Base-by-base conservation (phyloP, 2,113 vertebrate species). In the Sinocyclocheilus grahami region DNA sequence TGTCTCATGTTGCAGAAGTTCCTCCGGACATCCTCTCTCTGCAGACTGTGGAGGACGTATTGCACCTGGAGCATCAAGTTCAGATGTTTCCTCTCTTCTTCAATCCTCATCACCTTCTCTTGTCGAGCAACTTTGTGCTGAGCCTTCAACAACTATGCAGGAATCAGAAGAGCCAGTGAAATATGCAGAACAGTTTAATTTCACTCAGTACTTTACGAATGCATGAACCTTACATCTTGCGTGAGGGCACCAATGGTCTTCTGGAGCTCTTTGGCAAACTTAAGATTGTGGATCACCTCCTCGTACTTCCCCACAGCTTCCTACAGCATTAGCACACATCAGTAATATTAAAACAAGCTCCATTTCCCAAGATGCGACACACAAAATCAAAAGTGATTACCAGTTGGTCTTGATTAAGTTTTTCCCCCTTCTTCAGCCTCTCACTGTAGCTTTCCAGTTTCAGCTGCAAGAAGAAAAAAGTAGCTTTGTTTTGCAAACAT, bases 201-300 rank as follows among this genome's bases (percentile, higher is more conserved):
- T 22, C n/a, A 24, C 30, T 0, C 48, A 30, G 2, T 10, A 4
- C 33, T 16, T 55, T 0, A 46, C 2, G 3, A 63, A 62, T 39
- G 3, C 5, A 24, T 24, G 18, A 48, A 63, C 92, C 97, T 98
- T 93, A 97, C 98, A 80, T 95, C 97, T 93, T 97, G 96, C 87
- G 96, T 97, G 87, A 99, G 93, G 55, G 90, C 90, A 78, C 96
- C 95, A 91, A 99, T 95, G 69, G 96, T 97, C 93, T 96, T 97
- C 90, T 97, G 96, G 88, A 99, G 95, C n/a, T 99, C 98, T 93
- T 93, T 96, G 62, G 97, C 97, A 93, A 99, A 98, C 9, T 94
- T 94, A 89, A 99, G 93, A 86, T 99, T 96, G 90, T 99, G 97
- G 18, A 97, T 60, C 86, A 99, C 97, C 94, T 98, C 97, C 20